Base-by-base conservation (phyloP, 2,113 vertebrate species). In the Lophura nycthemera region DNA sequence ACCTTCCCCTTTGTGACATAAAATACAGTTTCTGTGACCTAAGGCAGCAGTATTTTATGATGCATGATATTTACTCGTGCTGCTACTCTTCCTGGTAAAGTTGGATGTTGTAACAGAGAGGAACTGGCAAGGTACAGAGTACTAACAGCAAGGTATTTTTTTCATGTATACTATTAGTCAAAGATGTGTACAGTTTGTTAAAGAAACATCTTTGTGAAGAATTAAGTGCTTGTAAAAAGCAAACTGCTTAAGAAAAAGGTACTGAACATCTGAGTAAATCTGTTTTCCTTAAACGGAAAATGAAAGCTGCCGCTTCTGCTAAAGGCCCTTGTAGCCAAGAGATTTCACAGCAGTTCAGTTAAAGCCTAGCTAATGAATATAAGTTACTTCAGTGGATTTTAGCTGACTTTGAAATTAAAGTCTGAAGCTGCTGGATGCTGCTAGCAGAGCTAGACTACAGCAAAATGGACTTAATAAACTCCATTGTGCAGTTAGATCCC, bases 401-500 rank as follows among this genome's bases (percentile, higher is more conserved):
- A 95, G 95, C 96, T 97, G 97, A 98, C 96, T 98, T 97, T 93
- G 96, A 98, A 98, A 98, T 98, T 97, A 96, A 98, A 97, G 96
- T 97, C 95, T 93, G 92, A 95, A 96, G 94, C 92, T 36, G 10
- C 83, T 54, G 79, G 94, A 95, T 92, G 94, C 89, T 95, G 92
- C 88, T 95, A 88, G 93, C 77, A 86, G 86, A 96, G 86, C 96
- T 96, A 86, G 88, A 92, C 92, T 97, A 61, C 65, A 96, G 96
- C 92, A 97, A 98, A 98, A 96, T 81, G 95, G 96, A 96, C 97
- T 98, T 98, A 97, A 98, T 98, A 98, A 98, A 98, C 95, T 96
- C 95, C 86, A 97, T 98, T 98, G 98, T 98, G 96, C 29, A 59
- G 43, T 72, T 40, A 96, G 97, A 97, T 97, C 95, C 97, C 95